Conservation (phyloP, 53 echinoderm and acorn worm species). For the Paelopatides confundens region DNA sequence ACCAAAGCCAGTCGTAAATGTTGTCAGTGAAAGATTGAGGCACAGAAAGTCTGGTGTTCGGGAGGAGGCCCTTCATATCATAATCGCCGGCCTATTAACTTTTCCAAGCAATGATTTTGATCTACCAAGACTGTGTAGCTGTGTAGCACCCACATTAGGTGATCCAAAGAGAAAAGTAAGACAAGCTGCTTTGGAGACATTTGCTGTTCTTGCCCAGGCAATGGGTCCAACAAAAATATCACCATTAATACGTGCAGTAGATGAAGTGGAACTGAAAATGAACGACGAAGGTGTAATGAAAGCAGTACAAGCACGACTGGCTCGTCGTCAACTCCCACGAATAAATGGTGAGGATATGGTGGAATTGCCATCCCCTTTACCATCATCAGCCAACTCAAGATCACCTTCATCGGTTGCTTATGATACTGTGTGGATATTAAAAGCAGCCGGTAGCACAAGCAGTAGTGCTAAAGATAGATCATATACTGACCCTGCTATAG, state of each 20-base stretch:
- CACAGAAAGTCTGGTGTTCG: constrained; percentile 96
- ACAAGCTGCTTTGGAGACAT: constrained; percentile 87
- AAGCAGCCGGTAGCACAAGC: constrained; percentile 80
- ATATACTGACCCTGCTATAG: constrained; percentile 76
- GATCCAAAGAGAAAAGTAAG: constrained; percentile 90
- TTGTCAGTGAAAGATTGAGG: constrained; percentile 81
- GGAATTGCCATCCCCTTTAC: constrained; percentile 82
- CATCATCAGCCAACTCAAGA: constrained; percentile 84
- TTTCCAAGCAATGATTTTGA: constrained; percentile 99
- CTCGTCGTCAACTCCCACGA: constrained; percentile 88
- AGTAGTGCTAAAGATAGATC: constrained; percentile 80
- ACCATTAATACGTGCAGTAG: constrained; percentile 96
- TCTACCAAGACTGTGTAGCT: constrained; percentile 80
- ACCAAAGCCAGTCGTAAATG: constrained; percentile 82
- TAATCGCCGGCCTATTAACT: constrained; percentile 92
- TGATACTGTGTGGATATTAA: constrained; percentile 90
- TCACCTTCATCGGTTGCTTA: constrained; percentile 68
- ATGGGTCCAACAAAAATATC: constrained; percentile 93
- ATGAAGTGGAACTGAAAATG: constrained; percentile 89
- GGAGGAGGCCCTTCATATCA: constrained; percentile 91
- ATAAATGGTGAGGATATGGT: constrained; percentile 91
- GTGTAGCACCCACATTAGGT: constrained; percentile 82
- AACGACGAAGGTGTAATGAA: constrained; percentile 98
- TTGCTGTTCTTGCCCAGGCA: constrained; percentile 96
- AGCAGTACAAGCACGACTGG: constrained; percentile 96